Base-by-base conservation (phyloP, 1,140 invertebrate genomes). In the Hypothenemus hampei region DNA sequence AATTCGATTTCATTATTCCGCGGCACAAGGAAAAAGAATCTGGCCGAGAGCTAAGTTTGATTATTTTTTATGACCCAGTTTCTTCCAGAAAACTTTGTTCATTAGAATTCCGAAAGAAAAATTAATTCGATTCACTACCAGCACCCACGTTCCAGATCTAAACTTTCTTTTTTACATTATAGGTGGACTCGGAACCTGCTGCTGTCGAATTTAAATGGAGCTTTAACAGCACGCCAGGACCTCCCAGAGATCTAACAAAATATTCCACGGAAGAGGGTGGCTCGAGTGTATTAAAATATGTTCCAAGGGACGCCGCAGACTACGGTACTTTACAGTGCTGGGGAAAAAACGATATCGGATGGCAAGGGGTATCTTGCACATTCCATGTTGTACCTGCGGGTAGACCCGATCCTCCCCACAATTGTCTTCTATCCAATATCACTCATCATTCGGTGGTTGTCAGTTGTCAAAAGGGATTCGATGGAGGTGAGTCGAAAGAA, bases 261-360 rank as follows among this genome's bases (percentile, higher is more conserved):
- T 68, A 58, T 45, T 68, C 59, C 60, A 65, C 56, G 26, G 67
- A 65, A 44, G 61, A 49, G 18, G 66, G 58, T 13, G 65, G 65
- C 16, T 76, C 71, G 55, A 77, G 75, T 59, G 64, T 72, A 5
- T 67, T 78, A 11, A 73, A 72, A 1, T 81, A 78, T 63, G 69
- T 71, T 41, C 78, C 79, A 4, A 69, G 68, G 36, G 68, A 71
- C 10, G 73, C 77, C 46, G 66, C 73, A 6, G 78, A 81, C 59
- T 81, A 80, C 58, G 80, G 80, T 49, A 75, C 73, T 26, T 58
- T 81, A 5, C 71, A 77, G 21, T 82, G 80, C 59, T 80, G 77
- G 75, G 78, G 73, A 0, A 67, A 65, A 29, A 81, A 81, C 61
- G 70, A 69, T 36, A 69, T 80, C 4, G 78, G 78, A 11, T 66